Evolutionary conservation across 2,888 invertebrate genomes (phyloP), one percentile per base, ranked within the genome.

Genomic region (Tholera decimalis): DNA sequence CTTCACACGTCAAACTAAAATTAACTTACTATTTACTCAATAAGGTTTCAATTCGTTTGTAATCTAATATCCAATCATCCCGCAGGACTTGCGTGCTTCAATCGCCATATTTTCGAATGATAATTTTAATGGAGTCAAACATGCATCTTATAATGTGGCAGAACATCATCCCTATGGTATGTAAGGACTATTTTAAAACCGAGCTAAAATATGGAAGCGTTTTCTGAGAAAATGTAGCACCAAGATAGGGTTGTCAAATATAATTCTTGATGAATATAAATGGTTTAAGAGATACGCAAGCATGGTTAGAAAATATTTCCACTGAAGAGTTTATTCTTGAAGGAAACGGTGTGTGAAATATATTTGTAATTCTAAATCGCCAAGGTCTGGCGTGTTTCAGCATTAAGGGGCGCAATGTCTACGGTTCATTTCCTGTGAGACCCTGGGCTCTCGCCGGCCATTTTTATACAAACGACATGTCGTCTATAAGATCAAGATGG

Each of bases 361-460:
- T 63, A 67, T 72, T 66, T 65, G 62, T 68, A 59, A 66, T 77
- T 58, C 72, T 62, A 70, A 80, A 80, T 69, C 67, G 59, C 53
- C 55, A 44, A 33, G 66, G 73, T 58, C 63, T 66, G 71, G 60
- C 47, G 60, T 64, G 65, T 59, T 55, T 41, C 39, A 72, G 72
- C 70, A 81, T 82, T 84, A 83, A 79, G 81, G 77, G 80, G 83
- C 82, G 79, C 83, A 80, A 72, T 81, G 82, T 83, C 81, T 73
- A 78, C 85, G 73, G 76, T 84, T 90, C 86, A 89, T 90, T 90
- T 89, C 90, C 90, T 84, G 82, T 43, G 83, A 75, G 86, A 79
- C 80, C 73, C 73, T 69, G 73, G 77, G 75, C 74, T 78, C 80
- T 77, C 78, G 77, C 69, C 77, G 75, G 67, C 79, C 79, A 83